Percentiles rank a stretch among this genome's conserved stretches.
Evolutionary conservation across 2,797 vertebrate species (phyloP).

Genomic region (Echeneis naucrates): DNA sequence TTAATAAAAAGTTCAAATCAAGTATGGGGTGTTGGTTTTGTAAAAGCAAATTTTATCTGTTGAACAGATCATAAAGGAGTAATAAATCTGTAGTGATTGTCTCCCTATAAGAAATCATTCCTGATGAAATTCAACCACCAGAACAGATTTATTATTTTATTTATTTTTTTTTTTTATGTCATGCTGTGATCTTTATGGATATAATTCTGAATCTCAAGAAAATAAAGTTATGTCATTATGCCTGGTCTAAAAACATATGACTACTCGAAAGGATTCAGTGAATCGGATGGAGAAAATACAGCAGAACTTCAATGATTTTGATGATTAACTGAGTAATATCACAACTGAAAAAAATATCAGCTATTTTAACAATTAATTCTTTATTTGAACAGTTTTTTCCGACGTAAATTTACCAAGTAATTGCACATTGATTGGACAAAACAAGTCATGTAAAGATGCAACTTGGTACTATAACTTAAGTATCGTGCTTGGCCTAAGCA

Average conservation of each 20-base stretch:
- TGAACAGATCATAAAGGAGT: neutral
- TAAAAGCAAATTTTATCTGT: neutral
- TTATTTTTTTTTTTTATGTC: neutral
- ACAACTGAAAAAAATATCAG: neutral
- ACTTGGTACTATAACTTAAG: neutral
- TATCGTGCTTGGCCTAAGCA: too few relatives aligned
- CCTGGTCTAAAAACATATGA: too few relatives aligned
- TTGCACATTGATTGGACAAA: too few relatives aligned
- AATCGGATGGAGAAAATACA: neutral
- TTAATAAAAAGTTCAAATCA: neutral
- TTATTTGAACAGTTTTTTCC: neutral
- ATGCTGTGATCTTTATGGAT: neutral
- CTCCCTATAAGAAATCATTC: neutral
- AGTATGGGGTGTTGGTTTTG: neutral
- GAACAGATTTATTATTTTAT: neutral
- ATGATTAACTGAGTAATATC: neutral
- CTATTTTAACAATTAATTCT: neutral
- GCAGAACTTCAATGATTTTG: neutral
- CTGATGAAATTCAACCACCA: neutral
- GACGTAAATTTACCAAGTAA: neutral
- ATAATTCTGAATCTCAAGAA: neutral
- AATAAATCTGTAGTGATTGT: neutral
- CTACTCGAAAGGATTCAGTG: neutral
- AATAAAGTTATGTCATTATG: neutral
- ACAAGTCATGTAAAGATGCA: neutral